These are phyloP conservation scores for Linepithema humile DNA, from an alignment of 1,140 invertebrate genomes.

Conservation along the genomic window DNA sequence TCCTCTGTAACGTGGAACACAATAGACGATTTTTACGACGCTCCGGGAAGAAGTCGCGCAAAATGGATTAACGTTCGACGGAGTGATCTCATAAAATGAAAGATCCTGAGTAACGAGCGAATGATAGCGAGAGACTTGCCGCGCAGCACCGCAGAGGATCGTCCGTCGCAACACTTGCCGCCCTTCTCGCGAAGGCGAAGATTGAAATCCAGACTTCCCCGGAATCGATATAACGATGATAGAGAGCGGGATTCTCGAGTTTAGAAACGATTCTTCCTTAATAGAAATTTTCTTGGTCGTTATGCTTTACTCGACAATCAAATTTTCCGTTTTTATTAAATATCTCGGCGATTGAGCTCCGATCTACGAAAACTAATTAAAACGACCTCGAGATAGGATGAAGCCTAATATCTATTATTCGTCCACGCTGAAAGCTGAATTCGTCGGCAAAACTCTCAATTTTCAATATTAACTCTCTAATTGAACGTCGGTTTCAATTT, in stretches of 20 bases:
- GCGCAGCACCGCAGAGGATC: neutral
- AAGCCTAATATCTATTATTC: neutral
- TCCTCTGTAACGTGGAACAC: conserved; percentile 9
- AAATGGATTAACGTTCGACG: conserved; percentile 57
- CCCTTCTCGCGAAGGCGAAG: neutral
- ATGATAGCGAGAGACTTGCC: conserved; percentile 30
- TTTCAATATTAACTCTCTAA: neutral
- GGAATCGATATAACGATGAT: conserved; percentile 27
- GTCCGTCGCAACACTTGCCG: conserved; percentile 7
- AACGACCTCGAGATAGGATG: neutral
- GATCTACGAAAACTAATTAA: neutral
- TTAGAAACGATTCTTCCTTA: neutral
- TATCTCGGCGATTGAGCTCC: neutral
- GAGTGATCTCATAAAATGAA: conserved; percentile 52
- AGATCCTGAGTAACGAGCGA: conserved; percentile 53
- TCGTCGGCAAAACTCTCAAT: neutral
- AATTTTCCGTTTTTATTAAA: conserved; percentile 4
- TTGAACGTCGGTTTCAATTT: conserved; percentile 18
- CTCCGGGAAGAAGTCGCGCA: conserved; percentile 33
- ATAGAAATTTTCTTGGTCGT: neutral
- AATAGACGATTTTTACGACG: conserved; percentile 54
- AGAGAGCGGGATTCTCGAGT: neutral
- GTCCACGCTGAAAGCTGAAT: no score
- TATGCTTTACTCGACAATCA: neutral
- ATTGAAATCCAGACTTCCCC: conserved; percentile 29